These are phyloP conservation scores for Hyposoter didymator DNA, from an alignment of 2,888 invertebrate genomes.

Conservation along the genomic window DNA sequence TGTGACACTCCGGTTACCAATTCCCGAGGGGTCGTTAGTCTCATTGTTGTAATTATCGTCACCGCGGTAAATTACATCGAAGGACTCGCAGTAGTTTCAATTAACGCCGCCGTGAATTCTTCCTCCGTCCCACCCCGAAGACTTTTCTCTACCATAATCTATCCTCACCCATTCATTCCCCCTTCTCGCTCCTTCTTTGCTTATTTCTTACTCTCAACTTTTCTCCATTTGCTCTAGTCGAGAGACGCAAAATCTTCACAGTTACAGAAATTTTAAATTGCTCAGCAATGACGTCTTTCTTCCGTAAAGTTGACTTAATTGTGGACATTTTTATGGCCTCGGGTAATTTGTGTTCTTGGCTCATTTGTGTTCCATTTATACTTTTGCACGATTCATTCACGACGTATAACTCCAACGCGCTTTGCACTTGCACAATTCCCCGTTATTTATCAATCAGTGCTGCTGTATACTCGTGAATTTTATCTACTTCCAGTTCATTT, in stretches of 20 bases:
- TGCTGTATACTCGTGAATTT: neutral
- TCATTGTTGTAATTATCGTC: constrained; percentile 67
- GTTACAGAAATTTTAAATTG: neutral
- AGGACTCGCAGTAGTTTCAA: constrained; percentile 25
- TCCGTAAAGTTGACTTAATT: neutral
- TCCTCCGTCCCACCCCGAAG: neutral
- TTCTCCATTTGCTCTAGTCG: neutral
- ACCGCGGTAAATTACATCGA: constrained; percentile 40
- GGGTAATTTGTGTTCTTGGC: neutral
- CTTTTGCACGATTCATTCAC: constrained; percentile 2
- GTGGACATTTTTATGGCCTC: neutral
- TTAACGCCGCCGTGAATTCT: constrained; percentile 25
- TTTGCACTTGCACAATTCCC: neutral
- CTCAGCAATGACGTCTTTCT: constrained; percentile 5
- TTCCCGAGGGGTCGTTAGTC: constrained; percentile 62
- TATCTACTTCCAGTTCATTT: neutral
- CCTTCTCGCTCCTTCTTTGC: constrained; percentile 10
- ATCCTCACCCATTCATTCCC: constrained; percentile 21
- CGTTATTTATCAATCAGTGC: neutral
- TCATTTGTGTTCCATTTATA: neutral
- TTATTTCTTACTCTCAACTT: constrained; percentile 3
- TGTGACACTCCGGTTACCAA: constrained; percentile 44
- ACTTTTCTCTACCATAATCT: constrained; percentile 16
- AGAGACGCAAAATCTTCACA: neutral
- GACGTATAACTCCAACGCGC: neutral